These are phyloP conservation scores for Lepisosteus osseus DNA, from an alignment of 2,113 vertebrate genomes.

Conservation along the genomic window DNA sequence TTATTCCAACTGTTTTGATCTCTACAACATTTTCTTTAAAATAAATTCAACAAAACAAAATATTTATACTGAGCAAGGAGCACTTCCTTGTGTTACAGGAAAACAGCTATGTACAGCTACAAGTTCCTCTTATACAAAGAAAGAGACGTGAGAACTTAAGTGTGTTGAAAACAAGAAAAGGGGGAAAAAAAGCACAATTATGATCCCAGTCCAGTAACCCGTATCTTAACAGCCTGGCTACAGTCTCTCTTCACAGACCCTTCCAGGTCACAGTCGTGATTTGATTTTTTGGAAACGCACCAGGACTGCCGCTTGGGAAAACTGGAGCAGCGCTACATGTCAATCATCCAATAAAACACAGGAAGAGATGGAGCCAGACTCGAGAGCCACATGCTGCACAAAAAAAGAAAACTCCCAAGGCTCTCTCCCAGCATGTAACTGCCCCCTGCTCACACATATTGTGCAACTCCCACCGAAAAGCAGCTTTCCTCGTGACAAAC, in stretches of 20 bases:
- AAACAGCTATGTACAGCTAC: constrained; percentile 61
- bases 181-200: constrained; percentile 35
- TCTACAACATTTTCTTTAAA: constrained; percentile 65
- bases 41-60: constrained; percentile 59
- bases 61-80: constrained; percentile 61
- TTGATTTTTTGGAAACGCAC: no score
- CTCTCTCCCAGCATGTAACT: no score
- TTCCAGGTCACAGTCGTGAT: no score
- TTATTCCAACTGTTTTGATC: constrained; percentile 57
- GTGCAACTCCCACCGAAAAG: no score
- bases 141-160: constrained; percentile 44
- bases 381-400: no score
- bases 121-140: constrained; percentile 45
- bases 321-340: constrained; percentile 20
- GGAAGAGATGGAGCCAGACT: no score
- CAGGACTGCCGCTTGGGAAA: constrained; percentile 7
- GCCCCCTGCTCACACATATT: no score
- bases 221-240: constrained; percentile 57
- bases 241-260: constrained; percentile 34
- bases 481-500: no score
- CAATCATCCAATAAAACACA: background rate
- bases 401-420: no score
- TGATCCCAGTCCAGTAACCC: constrained; percentile 55
- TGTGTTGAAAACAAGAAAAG: constrained; percentile 42
- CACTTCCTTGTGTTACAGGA: constrained; percentile 54